These are phyloP conservation scores for Alcis repandata DNA, from an alignment of 2,888 invertebrate genomes.

Conservation along the genomic window DNA sequence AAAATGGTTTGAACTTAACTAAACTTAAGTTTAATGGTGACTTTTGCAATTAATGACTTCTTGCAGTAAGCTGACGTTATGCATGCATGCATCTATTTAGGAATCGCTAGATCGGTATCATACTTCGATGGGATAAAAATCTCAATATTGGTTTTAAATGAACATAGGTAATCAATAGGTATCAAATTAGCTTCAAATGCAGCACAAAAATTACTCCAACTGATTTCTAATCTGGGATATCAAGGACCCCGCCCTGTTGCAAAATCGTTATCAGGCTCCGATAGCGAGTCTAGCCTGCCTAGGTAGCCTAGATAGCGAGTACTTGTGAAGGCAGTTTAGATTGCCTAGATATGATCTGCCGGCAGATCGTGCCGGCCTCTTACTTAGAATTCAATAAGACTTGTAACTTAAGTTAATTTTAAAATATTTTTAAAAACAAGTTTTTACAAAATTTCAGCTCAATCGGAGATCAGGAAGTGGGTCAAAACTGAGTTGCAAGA, in stretches of 20 bases:
- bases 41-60: no score
- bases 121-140: no score
- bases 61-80: no score
- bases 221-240: slow-evolving; percentile 23
- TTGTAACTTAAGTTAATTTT: not conserved
- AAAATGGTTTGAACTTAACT: no score
- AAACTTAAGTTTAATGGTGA: no score
- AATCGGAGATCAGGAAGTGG: no score
- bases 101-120: no score
- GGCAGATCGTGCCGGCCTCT: slow-evolving; percentile 39
- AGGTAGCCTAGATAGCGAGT: slow-evolving; percentile 17
- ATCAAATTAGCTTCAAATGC: slow-evolving; percentile 8
- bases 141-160: slow-evolving; percentile 5
- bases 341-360: slow-evolving; percentile 29
- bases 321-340: slow-evolving; percentile 22
- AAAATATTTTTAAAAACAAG: not conserved
- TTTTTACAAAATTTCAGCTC: no score
- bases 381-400: not conserved
- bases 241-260: slow-evolving; percentile 41
- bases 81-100: no score
- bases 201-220: slow-evolving; percentile 14
- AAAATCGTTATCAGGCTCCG: slow-evolving; percentile 38
- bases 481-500: no score
- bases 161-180: not conserved
- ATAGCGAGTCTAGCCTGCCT: slow-evolving; percentile 31